A percentile compares a stretch with the other conserved stretches of the same genome.
These are phyloP conservation scores for Tipula helvola DNA, from an alignment of 2,888 invertebrate species.

Conservation along the genomic window DNA sequence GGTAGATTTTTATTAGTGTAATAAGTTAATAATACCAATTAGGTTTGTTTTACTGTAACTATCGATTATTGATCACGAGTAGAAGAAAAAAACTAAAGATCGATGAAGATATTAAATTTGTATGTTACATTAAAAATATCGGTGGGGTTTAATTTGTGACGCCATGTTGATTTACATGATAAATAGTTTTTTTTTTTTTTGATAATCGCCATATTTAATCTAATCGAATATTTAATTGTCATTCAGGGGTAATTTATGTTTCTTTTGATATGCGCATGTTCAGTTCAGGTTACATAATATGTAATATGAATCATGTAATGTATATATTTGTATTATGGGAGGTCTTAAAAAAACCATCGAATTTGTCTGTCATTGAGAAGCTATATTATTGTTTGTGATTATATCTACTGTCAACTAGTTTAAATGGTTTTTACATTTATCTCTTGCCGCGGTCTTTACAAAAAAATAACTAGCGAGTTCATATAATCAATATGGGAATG, in stretches of 20 bases:
- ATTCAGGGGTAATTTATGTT: neutral
- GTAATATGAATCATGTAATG: neutral
- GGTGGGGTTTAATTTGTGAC: neutral
- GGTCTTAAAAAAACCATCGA: neutral
- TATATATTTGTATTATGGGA: neutral
- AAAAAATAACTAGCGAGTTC: too few species aligned
- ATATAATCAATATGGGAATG: too few species aligned
- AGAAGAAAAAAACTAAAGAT: neutral
- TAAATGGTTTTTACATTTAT: too few species aligned
- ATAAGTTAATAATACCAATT: neutral
- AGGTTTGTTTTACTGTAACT: neutral
- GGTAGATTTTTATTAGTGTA: neutral
- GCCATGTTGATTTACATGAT: neutral
- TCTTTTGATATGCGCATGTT: neutral
- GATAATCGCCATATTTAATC: neutral
- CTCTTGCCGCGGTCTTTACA: too few species aligned
- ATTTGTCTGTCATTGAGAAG: too few species aligned
- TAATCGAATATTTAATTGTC: neutral
- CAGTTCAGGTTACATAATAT: neutral
- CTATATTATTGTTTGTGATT: too few species aligned
- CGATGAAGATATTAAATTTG: neutral
- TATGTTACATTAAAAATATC: neutral
- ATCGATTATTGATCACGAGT: neutral
- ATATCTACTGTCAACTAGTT: too few species aligned
- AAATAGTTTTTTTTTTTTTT: neutral